These are phyloP conservation scores for Nerophis ophidion DNA, from an alignment of 2,113 vertebrate genomes.

Conservation along the genomic window DNA sequence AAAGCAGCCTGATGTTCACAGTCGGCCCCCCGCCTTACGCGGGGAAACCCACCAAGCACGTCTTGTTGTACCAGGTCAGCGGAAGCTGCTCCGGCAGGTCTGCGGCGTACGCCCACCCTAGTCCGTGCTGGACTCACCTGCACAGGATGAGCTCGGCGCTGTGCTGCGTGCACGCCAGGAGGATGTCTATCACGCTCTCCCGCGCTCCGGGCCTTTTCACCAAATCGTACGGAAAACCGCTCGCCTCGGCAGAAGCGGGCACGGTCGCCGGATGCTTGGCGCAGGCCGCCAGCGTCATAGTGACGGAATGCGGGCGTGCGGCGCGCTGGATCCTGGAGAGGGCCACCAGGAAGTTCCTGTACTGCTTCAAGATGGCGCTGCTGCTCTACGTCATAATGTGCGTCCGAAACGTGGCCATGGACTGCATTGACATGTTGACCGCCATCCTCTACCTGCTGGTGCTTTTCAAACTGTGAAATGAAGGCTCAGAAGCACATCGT, in stretches of 20 bases:
- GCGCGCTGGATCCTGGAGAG: not conserved
- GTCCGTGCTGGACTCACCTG: not conserved
- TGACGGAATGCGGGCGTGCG: not conserved
- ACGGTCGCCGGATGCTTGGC: not conserved
- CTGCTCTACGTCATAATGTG: slow-evolving; percentile 4
- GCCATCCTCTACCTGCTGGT: not conserved
- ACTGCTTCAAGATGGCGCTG: slow-evolving; percentile 5
- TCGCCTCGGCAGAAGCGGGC: not conserved
- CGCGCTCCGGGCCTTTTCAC: too few relatives aligned
- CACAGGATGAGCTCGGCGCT: not conserved
- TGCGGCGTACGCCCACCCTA: not conserved
- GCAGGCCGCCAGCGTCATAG: not conserved
- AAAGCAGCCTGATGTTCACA: not conserved
- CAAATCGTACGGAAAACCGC: not conserved
- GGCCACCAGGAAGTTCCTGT: not conserved
- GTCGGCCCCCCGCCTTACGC: not conserved
- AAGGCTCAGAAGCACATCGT: not conserved
- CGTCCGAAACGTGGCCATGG: slow-evolving; percentile 1
- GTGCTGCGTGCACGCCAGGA: not conserved
- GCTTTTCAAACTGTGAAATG: slow-evolving; percentile 1
- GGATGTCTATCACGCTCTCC: not conserved
- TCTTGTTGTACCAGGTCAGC: slow-evolving; percentile 2
- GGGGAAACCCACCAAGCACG: not conserved
- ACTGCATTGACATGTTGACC: not conserved
- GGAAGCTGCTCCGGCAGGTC: not conserved